Evolutionary conservation across 1,140 invertebrate genomes (phyloP).

Genomic region (Berghia stephanieae): DNA sequence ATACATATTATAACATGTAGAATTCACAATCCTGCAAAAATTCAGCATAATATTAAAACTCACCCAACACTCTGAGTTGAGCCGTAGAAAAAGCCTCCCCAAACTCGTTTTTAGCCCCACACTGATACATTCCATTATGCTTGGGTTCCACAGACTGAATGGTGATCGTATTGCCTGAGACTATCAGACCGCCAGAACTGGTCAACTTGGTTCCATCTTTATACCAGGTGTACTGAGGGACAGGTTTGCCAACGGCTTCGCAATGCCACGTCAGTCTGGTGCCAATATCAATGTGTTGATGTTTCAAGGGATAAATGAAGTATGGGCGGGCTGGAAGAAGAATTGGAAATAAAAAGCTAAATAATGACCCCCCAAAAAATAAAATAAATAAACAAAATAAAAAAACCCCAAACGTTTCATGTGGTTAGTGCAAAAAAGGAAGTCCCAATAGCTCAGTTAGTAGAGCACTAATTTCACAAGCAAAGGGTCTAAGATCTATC

Average conservation of each 20-base stretch:
- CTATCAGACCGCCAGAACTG: conserved; percentile 24
- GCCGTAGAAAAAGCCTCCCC: conserved; percentile 88
- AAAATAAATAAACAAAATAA: no score
- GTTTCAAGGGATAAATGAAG: conserved; percentile 87
- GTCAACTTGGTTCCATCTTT: conserved; percentile 74
- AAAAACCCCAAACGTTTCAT: no score
- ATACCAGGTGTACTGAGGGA: conserved; percentile 91
- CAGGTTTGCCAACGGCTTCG: conserved; percentile 93
- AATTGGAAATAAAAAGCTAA: conserved; percentile 71
- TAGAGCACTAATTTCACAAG: no score
- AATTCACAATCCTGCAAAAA: no score
- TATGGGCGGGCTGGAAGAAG: conserved; percentile 80
- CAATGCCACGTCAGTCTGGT: conserved; percentile 90
- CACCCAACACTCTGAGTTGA: conserved; percentile 79
- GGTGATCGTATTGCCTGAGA: conserved; percentile 40
- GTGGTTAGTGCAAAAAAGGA: no score
- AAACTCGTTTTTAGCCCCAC: conserved; percentile 87
- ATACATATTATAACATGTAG: no score
- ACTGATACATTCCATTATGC: conserved; percentile 96
- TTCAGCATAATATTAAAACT: conserved; percentile 36
- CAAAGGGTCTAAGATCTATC: no score
- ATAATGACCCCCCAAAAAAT: no score
- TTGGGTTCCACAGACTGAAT: conserved; percentile 44
- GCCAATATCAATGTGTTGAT: conserved; percentile 87
- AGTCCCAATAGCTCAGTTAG: no score